Percentiles rank a stretch among this genome's conserved stretches.
Evolutionary conservation across 1,140 invertebrate genomes (phyloP).

Genomic region (Ruditapes philippinarum): DNA sequence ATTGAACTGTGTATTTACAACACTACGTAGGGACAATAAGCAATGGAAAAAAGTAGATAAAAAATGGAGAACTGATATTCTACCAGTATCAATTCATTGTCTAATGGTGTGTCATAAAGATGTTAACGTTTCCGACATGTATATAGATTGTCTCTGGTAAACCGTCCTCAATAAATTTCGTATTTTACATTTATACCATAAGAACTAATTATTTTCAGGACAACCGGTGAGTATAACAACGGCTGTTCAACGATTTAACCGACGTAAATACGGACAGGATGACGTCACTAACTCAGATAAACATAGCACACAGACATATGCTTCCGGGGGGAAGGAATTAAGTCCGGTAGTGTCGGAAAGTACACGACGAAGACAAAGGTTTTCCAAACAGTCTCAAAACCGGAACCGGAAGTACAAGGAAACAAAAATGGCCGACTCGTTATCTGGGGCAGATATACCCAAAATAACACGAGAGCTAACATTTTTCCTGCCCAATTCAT

Average conservation of each 20-base stretch:
- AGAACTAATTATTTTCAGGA: no score
- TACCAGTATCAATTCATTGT: no score
- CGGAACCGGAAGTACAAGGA: neutral
- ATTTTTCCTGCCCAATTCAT: neutral
- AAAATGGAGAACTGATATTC: no score
- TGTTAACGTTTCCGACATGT: no score
- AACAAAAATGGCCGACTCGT: neutral
- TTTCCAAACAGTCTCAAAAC: neutral
- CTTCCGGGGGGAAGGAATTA: neutral
- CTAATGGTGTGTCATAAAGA: no score
- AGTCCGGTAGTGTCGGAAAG: neutral
- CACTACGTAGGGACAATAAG: no score
- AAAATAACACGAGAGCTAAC: neutral
- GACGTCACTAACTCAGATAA: neutral
- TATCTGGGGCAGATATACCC: neutral
- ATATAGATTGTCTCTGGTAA: no score
- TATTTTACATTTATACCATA: no score
- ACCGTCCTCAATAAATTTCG: no score
- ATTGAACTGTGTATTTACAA: no score
- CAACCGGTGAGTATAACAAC: neutral
- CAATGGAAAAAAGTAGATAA: no score
- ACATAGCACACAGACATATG: neutral
- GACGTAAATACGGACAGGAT: neutral
- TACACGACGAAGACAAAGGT: neutral
- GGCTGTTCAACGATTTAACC: neutral